A percentile compares a stretch with the other conserved stretches of the same genome.
These are phyloP conservation scores for Neodiprion virginianus DNA, from an alignment of 1,140 invertebrate genomes.

Conservation along the genomic window DNA sequence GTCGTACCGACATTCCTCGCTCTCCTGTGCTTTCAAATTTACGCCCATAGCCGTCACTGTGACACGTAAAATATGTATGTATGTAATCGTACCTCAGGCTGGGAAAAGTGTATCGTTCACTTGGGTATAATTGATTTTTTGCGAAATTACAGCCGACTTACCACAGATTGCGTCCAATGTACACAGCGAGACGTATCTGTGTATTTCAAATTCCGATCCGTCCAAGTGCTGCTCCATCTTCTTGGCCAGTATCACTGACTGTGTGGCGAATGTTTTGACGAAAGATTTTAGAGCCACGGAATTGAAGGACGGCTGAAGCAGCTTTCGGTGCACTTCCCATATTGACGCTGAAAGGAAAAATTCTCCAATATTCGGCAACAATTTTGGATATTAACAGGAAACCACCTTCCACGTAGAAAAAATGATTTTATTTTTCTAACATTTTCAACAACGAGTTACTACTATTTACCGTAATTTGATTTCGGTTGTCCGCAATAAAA, in stretches of 20 bases:
- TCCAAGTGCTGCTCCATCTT: conserved; percentile 23
- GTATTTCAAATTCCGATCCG: conserved; percentile 25
- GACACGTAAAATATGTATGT: background rate
- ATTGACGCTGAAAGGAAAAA: background rate
- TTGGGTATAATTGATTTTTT: background rate
- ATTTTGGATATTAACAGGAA: too few species aligned
- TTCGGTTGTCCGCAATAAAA: too few species aligned
- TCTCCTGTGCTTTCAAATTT: conserved; percentile 21
- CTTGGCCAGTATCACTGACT: conserved; percentile 21
- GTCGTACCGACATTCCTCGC: background rate
- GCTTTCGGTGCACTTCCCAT: conserved; percentile 31
- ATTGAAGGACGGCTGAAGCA: conserved; percentile 29
- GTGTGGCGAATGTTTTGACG: conserved; percentile 24
- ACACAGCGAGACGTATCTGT: conserved; percentile 16
- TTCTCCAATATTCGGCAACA: too few species aligned
- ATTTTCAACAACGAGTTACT: too few species aligned
- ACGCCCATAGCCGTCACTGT: conserved; percentile 28
- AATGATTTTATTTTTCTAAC: too few species aligned
- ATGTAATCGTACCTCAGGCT: background rate
- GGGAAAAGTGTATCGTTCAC: background rate
- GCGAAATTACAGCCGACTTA: conserved; percentile 5
- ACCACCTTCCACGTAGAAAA: too few species aligned
- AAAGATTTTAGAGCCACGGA: conserved; percentile 29
- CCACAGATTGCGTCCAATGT: conserved; percentile 29
- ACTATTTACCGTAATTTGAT: too few species aligned